Evolutionary conservation across 2,113 vertebrate species (phyloP), one percentile per base, ranked within the genome.

Genomic region (Ciconia maguari): DNA sequence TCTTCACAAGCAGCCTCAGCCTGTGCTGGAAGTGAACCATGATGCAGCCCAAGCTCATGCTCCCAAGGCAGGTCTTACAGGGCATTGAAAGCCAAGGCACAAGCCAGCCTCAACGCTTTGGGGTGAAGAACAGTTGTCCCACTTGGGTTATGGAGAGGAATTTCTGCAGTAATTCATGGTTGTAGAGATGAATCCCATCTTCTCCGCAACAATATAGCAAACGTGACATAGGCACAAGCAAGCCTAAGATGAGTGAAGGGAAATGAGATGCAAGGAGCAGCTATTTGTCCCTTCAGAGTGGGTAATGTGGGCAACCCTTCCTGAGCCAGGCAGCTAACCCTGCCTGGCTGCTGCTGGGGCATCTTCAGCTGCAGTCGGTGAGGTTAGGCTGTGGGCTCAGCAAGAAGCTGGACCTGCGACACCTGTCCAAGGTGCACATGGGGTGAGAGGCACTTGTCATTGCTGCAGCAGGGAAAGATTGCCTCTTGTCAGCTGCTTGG

Each of bases 391-490:
- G 2, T n/a, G 21, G 34, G 26, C 49, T 84, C 6, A 49, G 15
- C 0, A 0, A 57, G 51, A 44, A 87, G 29, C 14, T 2, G 13
- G 66, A 5, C 6, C 34, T 18, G 57, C n/a, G 20, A 58, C 61
- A 38, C 2, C 0, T 6, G 1, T 44, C 42, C 32, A 3, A 32
- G 69, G 49, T 2, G 2, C 68, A 6, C 0, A 0, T 14, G 44
- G 49, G 29, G n/a, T 15, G 38, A 57, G 78, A 38, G 42, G 46
- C 22, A 7, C 3, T 61, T 25, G 55, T 19, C 38, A 6, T 7
- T 4, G 0, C 65, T 7, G 60, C 0, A 0, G 22, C 10, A 16
- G 65, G 84, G 55, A 65, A 42, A 34, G 66, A 6, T 15, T 21
- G 66, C 42, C 26, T 80, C 29, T 48, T 12, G 10, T 10, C 66